These are phyloP conservation scores for Candidula unifasciata DNA, from an alignment of 2,888 invertebrate species.

Conservation along the genomic window DNA sequence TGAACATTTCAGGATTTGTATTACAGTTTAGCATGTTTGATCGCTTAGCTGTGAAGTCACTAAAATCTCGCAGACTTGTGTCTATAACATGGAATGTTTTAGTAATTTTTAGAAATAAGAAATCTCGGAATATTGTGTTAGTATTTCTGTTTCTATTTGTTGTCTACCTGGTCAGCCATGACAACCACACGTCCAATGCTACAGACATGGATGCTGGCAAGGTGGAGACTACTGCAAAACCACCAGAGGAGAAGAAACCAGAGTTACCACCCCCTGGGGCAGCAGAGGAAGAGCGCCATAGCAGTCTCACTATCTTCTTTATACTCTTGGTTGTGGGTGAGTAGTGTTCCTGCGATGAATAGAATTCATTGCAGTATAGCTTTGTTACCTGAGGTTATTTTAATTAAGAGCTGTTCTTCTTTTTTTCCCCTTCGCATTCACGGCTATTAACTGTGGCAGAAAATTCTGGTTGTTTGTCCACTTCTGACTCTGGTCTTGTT, in stretches of 20 bases:
- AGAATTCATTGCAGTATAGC: no score
- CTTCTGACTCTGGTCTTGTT: no score
- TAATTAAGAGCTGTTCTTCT: no score
- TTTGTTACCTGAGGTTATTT: no score
- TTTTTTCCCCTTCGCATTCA: no score
- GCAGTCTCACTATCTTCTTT: slow-evolving; percentile 98
- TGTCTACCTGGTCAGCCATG: slow-evolving; percentile 37
- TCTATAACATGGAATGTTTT: not conserved
- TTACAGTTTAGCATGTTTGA: slow-evolving; percentile 6
- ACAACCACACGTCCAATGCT: slow-evolving; percentile 24
- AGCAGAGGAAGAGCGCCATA: slow-evolving; percentile 95
- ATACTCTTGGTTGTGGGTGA: slow-evolving; percentile 91
- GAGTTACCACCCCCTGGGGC: slow-evolving; percentile 90
- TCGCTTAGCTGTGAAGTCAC: not conserved
- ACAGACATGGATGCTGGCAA: not conserved
- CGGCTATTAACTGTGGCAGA: no score
- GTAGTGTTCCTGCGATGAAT: slow-evolving; percentile 55
- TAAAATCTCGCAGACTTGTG: slow-evolving; percentile 6
- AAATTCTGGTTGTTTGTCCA: no score
- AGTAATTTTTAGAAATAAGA: slow-evolving; percentile 18
- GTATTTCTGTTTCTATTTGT: not conserved
- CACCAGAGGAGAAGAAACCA: slow-evolving; percentile 58
- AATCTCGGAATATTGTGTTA: not conserved
- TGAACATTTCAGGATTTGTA: not conserved
- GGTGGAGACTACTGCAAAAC: slow-evolving; percentile 56